Evolutionary conservation across 2,113 vertebrate species (phyloP), one percentile per base, ranked within the genome.

Genomic region (Silurus meridionalis): DNA sequence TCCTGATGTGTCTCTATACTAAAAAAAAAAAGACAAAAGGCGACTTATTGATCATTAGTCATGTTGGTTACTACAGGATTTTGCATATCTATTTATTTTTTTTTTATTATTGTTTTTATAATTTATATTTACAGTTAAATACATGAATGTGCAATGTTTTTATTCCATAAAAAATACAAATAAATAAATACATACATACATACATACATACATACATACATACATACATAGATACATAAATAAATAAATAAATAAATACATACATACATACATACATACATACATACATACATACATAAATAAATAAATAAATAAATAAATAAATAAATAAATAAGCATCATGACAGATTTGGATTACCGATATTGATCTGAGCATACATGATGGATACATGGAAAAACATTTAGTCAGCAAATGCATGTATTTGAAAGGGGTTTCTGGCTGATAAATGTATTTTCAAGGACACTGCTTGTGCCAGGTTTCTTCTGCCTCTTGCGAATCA

Each of bases 371-470:
- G 11, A 64, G n/a, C n/a, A 64, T 64, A 63, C 17, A 50, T 61
- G 58, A 84, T 74, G 60, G 19, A 52, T n/a, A 55, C 17, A 61
- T 84, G n/a, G 37, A 63, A 15, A 14, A 84, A 75, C 52, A 57
- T 84, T 84, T 82, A 80, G 80, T 83, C 66, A 72, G 37, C 46
- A 58, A 75, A 46, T 28, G 25, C 48, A 28, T 8, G 8, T 23
- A 69, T 50, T 64, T 71, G 37, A 19, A 71, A 25, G 25, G 10
- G n/a, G 9, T 25, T 69, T 87, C 55, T 6, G 53, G 80, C 50
- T 75, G 86, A 87, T 81, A 84, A 83, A 90, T 89, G 71, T 89
- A 89, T 83, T 84, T 82, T 77, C 23, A 48, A 15, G 77, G 78
- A 57, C 66, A 60, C 7, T 82, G 84, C 83, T 74, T 66, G 52